Evolutionary conservation across 2,888 invertebrate species (phyloP), one percentile per base, ranked within the genome.

Genomic region (Cosmorhoe ocellata): DNA sequence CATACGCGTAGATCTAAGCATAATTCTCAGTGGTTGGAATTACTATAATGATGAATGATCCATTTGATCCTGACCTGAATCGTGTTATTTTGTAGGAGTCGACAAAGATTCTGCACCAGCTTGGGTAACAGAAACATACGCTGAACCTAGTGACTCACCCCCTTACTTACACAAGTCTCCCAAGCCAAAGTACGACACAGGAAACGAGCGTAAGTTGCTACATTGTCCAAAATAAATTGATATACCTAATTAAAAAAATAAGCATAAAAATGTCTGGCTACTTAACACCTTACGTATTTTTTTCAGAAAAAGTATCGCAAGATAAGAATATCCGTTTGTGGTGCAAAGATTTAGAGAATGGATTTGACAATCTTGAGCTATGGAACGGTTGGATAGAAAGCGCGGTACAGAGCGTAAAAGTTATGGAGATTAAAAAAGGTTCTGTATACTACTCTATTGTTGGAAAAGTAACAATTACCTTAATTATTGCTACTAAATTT

Each of bases 321-420:
- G 59, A 71, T 31, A 48, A 39, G 3, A 65, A 74, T 32, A 51
- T 80, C 13, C 66, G 63, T 10, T 68, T 71, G 58, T 84, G 83
- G 83, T 78, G 78, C 53, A 64, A 67, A 22, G 77, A 81, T 47
- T 68, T 88, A 38, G 66, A 76, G 32, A 69, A 70, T 28, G 77
- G 76, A 3, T 73, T 71, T 31, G 41, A 55, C 32, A 78, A 83
- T 59, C 62, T 88, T 22, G 74, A 82, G 49, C 61, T 74, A 44
- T 85, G 87, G 84, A 71, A 67, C 38, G 56, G 63, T n/a, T 87
- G 88, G 87, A 61, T 87, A 30, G 61, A 72, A 27, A 68, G 62
- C 37, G 70, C 73, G 11, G 71, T 75, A 51, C 63, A 63, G 33
- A 66, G 72, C 43, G 61, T 78, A 8, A 57, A 53, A 12, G 32